Conservation (phyloP, 1,140 invertebrate genomes). For the Whitmania pigra region DNA sequence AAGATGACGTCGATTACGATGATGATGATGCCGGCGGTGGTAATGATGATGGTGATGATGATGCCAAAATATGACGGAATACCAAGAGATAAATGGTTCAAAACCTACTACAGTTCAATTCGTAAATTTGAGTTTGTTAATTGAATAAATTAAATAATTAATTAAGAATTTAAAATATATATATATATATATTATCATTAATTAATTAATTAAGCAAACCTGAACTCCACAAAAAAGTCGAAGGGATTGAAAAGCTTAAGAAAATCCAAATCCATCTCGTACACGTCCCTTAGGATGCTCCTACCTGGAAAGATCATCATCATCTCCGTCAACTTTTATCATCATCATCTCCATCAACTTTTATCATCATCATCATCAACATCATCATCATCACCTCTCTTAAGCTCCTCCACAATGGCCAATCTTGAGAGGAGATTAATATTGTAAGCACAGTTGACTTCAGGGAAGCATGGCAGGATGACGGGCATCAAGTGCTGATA, state of each 20-base stretch:
- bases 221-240: no score
- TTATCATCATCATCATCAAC: neutral
- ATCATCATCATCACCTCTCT: neutral
- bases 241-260: no score
- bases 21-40: neutral
- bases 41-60: neutral
- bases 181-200: no score
- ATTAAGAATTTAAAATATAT: no score
- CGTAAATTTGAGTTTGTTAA: no score
- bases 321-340: neutral
- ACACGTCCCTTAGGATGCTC: no score
- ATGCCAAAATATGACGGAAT: no score
- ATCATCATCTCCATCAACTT: neutral
- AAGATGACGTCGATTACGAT: neutral
- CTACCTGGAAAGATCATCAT: neutral
- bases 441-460: conserved; percentile 1
- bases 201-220: no score
- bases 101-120: no score
- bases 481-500: neutral
- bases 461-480: neutral
- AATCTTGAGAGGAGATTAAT: neutral
- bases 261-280: no score
- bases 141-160: no score
- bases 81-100: no score
- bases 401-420: neutral